A percentile compares a stretch with the other conserved stretches of the same genome.
phyloP scores from a whole-genome alignment of 1,140 invertebrate genomes.

The Hypothenemus hampei region DNA sequence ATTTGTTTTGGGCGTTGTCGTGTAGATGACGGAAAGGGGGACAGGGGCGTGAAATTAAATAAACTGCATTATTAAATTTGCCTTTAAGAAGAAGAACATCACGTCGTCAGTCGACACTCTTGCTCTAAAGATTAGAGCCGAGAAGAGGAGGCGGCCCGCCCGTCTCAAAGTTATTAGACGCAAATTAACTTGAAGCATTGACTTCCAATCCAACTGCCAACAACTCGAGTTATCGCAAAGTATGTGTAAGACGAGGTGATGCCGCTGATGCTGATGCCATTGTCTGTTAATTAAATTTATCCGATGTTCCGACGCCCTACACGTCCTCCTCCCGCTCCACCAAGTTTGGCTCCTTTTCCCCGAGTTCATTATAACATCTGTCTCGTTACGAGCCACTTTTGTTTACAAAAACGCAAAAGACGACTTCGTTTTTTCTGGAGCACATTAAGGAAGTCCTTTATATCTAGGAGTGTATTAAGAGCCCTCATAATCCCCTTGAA shows the following conservation, averaged over 20 bases:
- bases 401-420: neutral
- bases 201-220: constrained; percentile 27
- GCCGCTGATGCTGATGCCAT: constrained; percentile 26
- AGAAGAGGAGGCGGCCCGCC: too few relatives aligned
- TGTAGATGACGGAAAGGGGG: too few relatives aligned
- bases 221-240: constrained; percentile 28
- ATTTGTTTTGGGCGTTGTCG: too few relatives aligned
- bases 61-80: constrained; percentile 26
- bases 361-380: constrained; percentile 13
- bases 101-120: constrained; percentile 19
- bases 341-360: too few relatives aligned
- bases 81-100: constrained; percentile 25
- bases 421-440: neutral
- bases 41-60: too few relatives aligned
- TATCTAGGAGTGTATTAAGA: constrained; percentile 25
- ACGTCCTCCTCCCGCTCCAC: too few relatives aligned
- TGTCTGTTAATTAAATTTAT: constrained; percentile 31
- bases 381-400: constrained; percentile 12
- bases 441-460: constrained; percentile 11
- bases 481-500: constrained; percentile 18
- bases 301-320: constrained; percentile 21
- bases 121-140: constrained; percentile 20
- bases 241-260: constrained; percentile 28
- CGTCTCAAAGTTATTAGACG: constrained; percentile 26
- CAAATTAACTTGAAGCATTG: constrained; percentile 30